A percentile compares a stretch with the other conserved stretches of the same genome.
Conservation (phyloP, 2,888 invertebrate genomes). For the Lasioglossum oenotherae region DNA sequence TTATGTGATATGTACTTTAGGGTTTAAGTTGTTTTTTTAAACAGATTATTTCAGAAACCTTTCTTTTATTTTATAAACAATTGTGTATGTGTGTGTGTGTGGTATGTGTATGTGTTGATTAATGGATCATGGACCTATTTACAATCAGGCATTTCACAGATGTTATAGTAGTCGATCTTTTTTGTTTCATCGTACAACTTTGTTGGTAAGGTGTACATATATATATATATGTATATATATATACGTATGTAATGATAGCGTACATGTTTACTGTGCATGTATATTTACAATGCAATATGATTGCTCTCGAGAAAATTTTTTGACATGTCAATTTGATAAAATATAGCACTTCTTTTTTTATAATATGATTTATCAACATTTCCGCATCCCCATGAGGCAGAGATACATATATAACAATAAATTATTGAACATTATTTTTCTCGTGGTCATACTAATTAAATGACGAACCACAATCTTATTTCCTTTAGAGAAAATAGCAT, state of each 20-base stretch:
- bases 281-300: constrained; percentile 67
- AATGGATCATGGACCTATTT: constrained; percentile 64
- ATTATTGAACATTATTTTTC: constrained; percentile 60
- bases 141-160: constrained; percentile 59
- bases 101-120: constrained; percentile 17
- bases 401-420: constrained; percentile 63
- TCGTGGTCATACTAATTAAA: constrained; percentile 52
- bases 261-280: constrained; percentile 54
- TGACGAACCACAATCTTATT: constrained; percentile 44
- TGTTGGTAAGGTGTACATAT: constrained; percentile 27
- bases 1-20: constrained; percentile 68
- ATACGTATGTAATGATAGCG: constrained; percentile 43
- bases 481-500: constrained; percentile 52
- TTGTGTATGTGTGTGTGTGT: constrained; percentile 23
- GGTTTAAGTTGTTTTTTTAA: constrained; percentile 52
- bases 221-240: no score
- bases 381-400: constrained; percentile 43
- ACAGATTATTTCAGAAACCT: constrained; percentile 50
- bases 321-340: constrained; percentile 58
- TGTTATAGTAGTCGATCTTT: constrained; percentile 47
- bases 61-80: constrained; percentile 60
- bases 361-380: constrained; percentile 58
- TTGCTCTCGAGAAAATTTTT: constrained; percentile 58
- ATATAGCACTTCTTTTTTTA: constrained; percentile 58
- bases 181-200: constrained; percentile 26